Conservation (phyloP, 2,797 vertebrate species). For the Furcifer pardalis region DNA sequence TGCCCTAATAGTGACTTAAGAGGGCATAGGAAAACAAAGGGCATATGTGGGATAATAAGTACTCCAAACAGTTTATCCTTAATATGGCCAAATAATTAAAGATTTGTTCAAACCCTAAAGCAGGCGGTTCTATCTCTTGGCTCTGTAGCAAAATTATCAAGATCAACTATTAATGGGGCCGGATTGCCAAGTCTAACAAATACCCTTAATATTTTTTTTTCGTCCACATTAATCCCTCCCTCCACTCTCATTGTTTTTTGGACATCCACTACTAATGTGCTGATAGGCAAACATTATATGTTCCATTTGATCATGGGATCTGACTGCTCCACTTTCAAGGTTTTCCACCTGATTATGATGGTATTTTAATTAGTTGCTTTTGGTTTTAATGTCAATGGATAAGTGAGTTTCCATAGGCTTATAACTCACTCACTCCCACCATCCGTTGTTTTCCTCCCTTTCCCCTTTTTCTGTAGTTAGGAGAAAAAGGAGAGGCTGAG, state of each 20-base stretch:
- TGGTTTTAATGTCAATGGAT: constrained; percentile 57
- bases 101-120: not conserved
- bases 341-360: constrained; percentile 56
- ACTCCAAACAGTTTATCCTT: not conserved
- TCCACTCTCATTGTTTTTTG: too few species aligned
- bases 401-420: constrained; percentile 56
- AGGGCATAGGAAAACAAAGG: not conserved
- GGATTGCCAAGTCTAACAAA: not conserved
- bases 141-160: not conserved
- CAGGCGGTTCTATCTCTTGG: not conserved
- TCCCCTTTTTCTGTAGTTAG: constrained; percentile 15
- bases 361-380: constrained; percentile 66
- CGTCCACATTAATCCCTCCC: not conserved
- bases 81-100: not conserved
- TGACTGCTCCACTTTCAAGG: not conserved
- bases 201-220: too few species aligned
- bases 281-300: not conserved
- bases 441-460: not conserved
- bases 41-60: constrained; percentile 4
- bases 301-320: not conserved
- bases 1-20: not conserved
- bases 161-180: not conserved
- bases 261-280: not conserved
- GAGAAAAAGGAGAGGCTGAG: accelerated
- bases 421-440: constrained; percentile 38